Evolutionary conservation across 2,888 invertebrate genomes (phyloP).

Genomic region (Caradrina clavipalpis): DNA sequence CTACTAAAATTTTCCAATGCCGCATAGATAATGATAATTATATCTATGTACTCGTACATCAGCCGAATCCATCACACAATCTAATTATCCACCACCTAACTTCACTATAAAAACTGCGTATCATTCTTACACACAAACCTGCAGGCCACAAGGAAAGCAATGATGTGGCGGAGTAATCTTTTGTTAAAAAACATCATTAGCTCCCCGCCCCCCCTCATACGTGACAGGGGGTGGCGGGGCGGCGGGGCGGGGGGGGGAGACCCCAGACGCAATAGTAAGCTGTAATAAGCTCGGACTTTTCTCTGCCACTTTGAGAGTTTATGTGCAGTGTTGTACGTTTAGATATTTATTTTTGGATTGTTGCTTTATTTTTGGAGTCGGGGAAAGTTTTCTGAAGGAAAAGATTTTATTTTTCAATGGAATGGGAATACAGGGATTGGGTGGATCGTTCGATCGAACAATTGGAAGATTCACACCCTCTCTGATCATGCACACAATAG

Average conservation of each 20-base stretch:
- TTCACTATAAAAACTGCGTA: constrained; percentile 40
- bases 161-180: constrained; percentile 68
- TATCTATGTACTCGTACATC: background rate
- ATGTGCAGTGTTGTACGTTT: constrained; percentile 60
- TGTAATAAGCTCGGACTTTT: constrained; percentile 68
- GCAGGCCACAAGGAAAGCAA: constrained; percentile 53
- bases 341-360: constrained; percentile 59
- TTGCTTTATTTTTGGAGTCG: constrained; percentile 43
- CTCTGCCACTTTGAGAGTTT: constrained; percentile 62
- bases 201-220: constrained; percentile 59
- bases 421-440: constrained; percentile 19
- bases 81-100: constrained; percentile 7
- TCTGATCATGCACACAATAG: background rate
- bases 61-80: constrained; percentile 5
- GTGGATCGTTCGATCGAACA: background rate
- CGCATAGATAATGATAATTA: background rate
- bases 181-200: constrained; percentile 69
- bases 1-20: no score
- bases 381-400: constrained; percentile 41
- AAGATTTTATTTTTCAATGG: constrained; percentile 32
- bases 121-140: constrained; percentile 56
- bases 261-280: constrained; percentile 67
- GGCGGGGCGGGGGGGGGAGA: constrained; percentile 15
- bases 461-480: constrained; percentile 28
- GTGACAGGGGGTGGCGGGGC: constrained; percentile 58